A percentile compares a stretch with the other conserved stretches of the same genome.
phyloP scores from a whole-genome alignment of 2,113 vertebrate species.

The Synchiropus splendidus region DNA sequence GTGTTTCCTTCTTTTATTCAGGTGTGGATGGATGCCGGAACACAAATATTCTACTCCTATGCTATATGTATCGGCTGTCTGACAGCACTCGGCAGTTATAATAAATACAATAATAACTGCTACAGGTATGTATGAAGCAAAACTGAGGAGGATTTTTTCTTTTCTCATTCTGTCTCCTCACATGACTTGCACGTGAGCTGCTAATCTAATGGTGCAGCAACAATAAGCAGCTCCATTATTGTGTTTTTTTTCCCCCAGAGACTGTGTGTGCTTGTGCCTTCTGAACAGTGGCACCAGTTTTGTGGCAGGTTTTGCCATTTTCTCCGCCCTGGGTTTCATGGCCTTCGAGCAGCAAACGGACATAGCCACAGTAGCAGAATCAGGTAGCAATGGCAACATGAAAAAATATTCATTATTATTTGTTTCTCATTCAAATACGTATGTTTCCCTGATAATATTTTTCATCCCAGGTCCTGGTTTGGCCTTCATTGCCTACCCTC shows the following conservation, averaged over 20 bases:
- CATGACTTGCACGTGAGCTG: no score
- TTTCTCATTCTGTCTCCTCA: no score
- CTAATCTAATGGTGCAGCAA: no score
- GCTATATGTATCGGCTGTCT: conserved; percentile 70
- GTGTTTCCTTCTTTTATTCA: conserved; percentile 29
- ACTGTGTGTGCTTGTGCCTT: conserved; percentile 83
- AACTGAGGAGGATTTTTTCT: no score
- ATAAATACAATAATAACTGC: conserved; percentile 74
- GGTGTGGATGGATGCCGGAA: conserved; percentile 77
- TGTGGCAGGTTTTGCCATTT: conserved; percentile 87
- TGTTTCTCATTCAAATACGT: no score
- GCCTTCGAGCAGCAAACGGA: conserved; percentile 74
- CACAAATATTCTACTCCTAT: conserved; percentile 75
- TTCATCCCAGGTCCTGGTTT: conserved; percentile 63
- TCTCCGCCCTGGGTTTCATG: conserved; percentile 88
- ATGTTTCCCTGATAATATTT: no score
- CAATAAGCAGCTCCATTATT: no score
- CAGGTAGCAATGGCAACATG: conserved; percentile 69
- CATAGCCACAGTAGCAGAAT: conserved; percentile 82
- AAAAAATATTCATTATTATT: no score
- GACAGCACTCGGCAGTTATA: conserved; percentile 71
- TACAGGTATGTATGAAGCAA: conserved; percentile 62
- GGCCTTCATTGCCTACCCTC: conserved; percentile 71
- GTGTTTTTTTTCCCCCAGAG: conserved; percentile 58
- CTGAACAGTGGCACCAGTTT: conserved; percentile 92